Evolutionary conservation across 2,113 vertebrate species (phyloP), one percentile per base, ranked within the genome.

Genomic region (Marcusenius ussheri): DNA sequence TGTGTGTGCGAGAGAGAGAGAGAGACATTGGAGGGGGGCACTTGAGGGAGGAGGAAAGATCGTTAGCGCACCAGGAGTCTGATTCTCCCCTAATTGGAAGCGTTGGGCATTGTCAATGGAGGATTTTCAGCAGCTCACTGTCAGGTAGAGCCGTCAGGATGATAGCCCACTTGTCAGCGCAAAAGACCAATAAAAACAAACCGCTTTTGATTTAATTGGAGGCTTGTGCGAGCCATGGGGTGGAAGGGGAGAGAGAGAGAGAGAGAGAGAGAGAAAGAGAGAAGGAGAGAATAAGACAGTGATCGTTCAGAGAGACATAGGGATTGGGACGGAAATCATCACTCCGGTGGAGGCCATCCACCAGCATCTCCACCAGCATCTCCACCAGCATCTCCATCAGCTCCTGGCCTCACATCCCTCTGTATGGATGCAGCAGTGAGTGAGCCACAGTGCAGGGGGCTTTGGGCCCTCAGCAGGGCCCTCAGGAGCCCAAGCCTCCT

Each of bases 101-200:
- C 98, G 96, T 98, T 99, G 98, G 98, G 98, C 98, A 99, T 99
- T 99, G 98, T 99, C 98, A 99, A 96, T 97, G 94, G 97, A 98
- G 97, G 97, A 96, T 98, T 98, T 97, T 97, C 97, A 96, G 96
- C 97, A 91, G 97, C 96, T 98, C 95, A 90, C 97, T 99, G 98
- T 99, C 98, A 99, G 98, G 98, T 98, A 95, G 96, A 96, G 97
- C 97, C 97, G 96, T 98, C 97, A 97, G 96, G 98, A 97, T 99
- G 98, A 99, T 99, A 97, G 98, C 96, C 98, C 98, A 99, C 98
- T 99, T 99, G 98, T 99, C 98, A 99, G 98, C 97, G 98, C 98
- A 99, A 99, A 99, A 98, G 98, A 99, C 98, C 98, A 99, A 99
- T 99, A 99, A 99, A 99, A 99, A 99, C 98, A 99, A 98, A 98